Base-by-base conservation (phyloP, 2,797 vertebrate species). In the Sparus aurata region DNA sequence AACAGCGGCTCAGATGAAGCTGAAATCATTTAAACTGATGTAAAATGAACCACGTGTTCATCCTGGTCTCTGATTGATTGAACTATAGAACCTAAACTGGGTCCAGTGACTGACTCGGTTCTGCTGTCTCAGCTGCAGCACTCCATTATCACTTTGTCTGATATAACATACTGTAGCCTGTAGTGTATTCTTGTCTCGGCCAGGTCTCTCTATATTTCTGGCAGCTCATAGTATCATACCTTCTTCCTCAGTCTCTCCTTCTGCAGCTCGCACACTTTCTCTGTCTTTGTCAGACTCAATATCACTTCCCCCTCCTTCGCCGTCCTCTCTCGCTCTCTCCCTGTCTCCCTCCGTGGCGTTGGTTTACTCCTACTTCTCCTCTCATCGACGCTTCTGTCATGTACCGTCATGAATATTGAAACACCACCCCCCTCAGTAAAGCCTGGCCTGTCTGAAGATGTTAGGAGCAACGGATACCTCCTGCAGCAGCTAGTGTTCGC, bases 371-470 rank as follows among this genome's bases (percentile, higher is more conserved):
- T 46, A 17, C 75, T 76, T 84, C 85, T 68, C 45, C 53, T 85
- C 80, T 80, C 78, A 85, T 82, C 65, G 18, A 70, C 9, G 60
- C 74, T 58, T 68, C 78, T 89, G 86, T 84, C 87, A 79, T 81
- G 82, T 75, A 85, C 52, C 25, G 1, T 78, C 86, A 85, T 89
- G 83, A 87, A 91, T 87, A 88, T 77, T 87, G 83, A 89, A 81
- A 58, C 74, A 9, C 27, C 72, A 22, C 34, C 84, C 70, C 53
- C n/a, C 69, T 46, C n/a, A 10, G 74, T 73, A 34, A 80, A 73
- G 67, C 75, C 64, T 0, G 82, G 75, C 65, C 77, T 83, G 85
- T 85, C 84, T 89, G 54, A 82, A 75, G 77, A 79, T 11, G 79
- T 89, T 84, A 81, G 68, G 25, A 67, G 55, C 69, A 13, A 5